Base-by-base conservation (phyloP, 1,140 invertebrate species). In the Wiebesia pumilae region DNA sequence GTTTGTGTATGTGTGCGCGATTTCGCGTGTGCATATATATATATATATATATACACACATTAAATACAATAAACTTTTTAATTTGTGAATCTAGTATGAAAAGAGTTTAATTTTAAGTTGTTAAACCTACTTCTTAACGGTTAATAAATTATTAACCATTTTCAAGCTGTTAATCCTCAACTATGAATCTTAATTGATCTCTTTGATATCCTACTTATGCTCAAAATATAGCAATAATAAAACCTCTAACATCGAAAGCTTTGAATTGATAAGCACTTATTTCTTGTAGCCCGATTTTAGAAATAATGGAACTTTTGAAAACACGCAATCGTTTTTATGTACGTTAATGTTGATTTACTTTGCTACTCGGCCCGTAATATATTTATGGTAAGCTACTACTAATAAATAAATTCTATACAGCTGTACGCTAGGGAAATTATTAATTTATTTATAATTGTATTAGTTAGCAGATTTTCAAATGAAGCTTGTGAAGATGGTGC, bases 321-420 rank as follows among this genome's bases (percentile, higher is more conserved):
- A 27, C 10, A 33, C 4, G 47, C 47, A 30, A 3, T 79, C 24
- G 47, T 35, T 62, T 80, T 62, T 62, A n/a, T 62, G 33, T 27
- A 38, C 33, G 12, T 9, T 80, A 80, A 80, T 38, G 30, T 43
- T 47, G 58, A 81, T 67, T 69, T 81, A 81, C 58, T n/a, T 30
- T 43, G 80, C 0, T 40, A 30, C 30, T 30, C 24, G 3, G 35
- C 4, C 33, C 1, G 12, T 27, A 27, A 1, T 69, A 69, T 33
- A 69, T 69, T 69, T 69, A 69, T 33, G 10, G 10, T 1, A 14
- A 3, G 69, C 4, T 35, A 12, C 3, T 16, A 33, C 65, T 10
- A 33, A 14, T 77, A 77, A 77, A 51, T 77, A 77, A 77, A 78
- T 78, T 78, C 33, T 33, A 33, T 19, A 16, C 21, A 33, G 12